Percentiles rank a stretch among this genome's conserved stretches.
Evolutionary conservation across 2,888 invertebrate genomes (phyloP).

Genomic region (Cepaea hortensis): DNA sequence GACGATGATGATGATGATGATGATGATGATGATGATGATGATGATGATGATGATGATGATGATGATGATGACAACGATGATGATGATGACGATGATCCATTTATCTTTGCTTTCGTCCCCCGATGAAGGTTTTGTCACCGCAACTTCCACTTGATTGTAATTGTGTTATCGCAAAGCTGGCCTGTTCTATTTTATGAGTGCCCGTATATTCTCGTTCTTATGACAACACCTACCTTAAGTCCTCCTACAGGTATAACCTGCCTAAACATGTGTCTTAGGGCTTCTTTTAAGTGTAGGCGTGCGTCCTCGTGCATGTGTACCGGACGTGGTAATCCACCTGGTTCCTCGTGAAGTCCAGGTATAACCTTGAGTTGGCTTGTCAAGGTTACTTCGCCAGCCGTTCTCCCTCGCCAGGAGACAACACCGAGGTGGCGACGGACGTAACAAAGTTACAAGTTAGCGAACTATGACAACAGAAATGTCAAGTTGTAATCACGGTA

Average conservation of each 20-base stretch:
- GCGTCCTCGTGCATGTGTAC: background rate
- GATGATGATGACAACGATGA: too few relatives aligned
- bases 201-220: too few relatives aligned
- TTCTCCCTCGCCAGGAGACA: background rate
- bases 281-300: background rate
- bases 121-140: too few relatives aligned
- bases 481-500: background rate
- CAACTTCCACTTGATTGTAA: too few relatives aligned
- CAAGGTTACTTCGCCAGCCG: background rate
- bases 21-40: too few relatives aligned
- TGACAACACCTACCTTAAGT: too few relatives aligned
- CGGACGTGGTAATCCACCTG: background rate
- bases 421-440: background rate
- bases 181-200: too few relatives aligned
- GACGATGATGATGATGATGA: too few relatives aligned
- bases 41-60: too few relatives aligned
- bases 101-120: too few relatives aligned
- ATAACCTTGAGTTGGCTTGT: background rate
- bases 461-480: background rate
- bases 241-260: background rate
- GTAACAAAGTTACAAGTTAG: background rate
- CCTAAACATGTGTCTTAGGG: background rate
- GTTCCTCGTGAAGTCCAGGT: background rate
- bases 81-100: too few relatives aligned
- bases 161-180: too few relatives aligned